These are phyloP conservation scores for Eustalomyia histrio DNA, from an alignment of 2,888 invertebrate genomes.

Conservation along the genomic window DNA sequence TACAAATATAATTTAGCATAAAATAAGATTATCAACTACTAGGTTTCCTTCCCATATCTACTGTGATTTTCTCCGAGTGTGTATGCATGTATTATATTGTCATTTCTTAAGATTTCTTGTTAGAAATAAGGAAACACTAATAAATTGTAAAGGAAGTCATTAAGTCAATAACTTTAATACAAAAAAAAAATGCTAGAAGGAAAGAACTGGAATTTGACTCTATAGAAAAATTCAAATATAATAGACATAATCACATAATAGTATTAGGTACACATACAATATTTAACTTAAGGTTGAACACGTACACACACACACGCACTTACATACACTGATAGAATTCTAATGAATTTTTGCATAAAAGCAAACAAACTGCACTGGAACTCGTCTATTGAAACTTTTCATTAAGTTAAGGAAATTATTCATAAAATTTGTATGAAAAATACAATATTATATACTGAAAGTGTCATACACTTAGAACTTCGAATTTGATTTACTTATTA, in stretches of 20 bases:
- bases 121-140: not conserved
- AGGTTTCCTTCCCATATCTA: not conserved
- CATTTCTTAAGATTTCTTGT: not conserved
- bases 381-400: too few species aligned
- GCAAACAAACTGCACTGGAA: too few species aligned
- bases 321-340: too few species aligned
- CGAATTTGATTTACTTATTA: too few species aligned
- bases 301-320: not conserved
- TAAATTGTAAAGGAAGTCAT: slow-evolving; percentile 20
- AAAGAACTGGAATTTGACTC: slow-evolving; percentile 1
- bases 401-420: too few species aligned
- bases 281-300: not conserved
- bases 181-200: not conserved
- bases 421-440: too few species aligned
- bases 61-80: not conserved
- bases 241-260: not conserved
- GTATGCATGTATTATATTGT: not conserved
- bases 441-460: too few species aligned
- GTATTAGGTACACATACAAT: not conserved
- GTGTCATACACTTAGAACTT: too few species aligned
- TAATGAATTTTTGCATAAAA: too few species aligned
- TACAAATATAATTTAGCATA: slow-evolving; percentile 26
- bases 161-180: not conserved
- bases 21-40: slow-evolving; percentile 24
- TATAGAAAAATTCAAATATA: slow-evolving; percentile 9